A percentile compares a stretch with the other conserved stretches of the same genome.
Conservation (phyloP, 2,113 vertebrate genomes). For the Copsychus sechellarum region DNA sequence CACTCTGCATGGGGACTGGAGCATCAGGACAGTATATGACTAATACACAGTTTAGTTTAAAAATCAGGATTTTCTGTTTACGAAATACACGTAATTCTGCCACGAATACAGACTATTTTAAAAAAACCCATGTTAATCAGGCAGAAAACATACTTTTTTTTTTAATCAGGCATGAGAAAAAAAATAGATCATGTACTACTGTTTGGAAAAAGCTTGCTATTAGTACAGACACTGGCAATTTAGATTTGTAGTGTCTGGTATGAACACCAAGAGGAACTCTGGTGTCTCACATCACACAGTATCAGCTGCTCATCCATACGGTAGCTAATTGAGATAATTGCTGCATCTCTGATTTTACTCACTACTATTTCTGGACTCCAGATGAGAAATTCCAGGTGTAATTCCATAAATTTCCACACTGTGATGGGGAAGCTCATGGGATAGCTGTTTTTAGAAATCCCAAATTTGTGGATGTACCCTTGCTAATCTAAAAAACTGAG, state of each 20-base stretch:
- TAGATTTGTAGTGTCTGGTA: neutral
- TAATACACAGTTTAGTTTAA: neutral
- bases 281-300: neutral
- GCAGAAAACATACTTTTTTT: neutral
- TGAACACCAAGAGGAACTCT: neutral
- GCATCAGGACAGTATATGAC: neutral
- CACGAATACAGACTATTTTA: neutral
- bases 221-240: neutral
- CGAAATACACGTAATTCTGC: too few relatives aligned
- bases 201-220: neutral
- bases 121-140: neutral
- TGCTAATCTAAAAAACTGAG: neutral
- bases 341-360: constrained; percentile 16
- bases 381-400: neutral
- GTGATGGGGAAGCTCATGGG: neutral
- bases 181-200: neutral
- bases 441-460: neutral
- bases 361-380: neutral
- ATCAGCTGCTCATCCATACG: constrained; percentile 55
- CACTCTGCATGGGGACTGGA: neutral
- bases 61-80: neutral
- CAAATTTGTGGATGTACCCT: neutral
- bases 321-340: constrained; percentile 52
- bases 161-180: neutral
- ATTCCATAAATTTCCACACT: neutral